Base-by-base conservation (phyloP, 2,113 vertebrate species). In the Pterocles gutturalis region DNA sequence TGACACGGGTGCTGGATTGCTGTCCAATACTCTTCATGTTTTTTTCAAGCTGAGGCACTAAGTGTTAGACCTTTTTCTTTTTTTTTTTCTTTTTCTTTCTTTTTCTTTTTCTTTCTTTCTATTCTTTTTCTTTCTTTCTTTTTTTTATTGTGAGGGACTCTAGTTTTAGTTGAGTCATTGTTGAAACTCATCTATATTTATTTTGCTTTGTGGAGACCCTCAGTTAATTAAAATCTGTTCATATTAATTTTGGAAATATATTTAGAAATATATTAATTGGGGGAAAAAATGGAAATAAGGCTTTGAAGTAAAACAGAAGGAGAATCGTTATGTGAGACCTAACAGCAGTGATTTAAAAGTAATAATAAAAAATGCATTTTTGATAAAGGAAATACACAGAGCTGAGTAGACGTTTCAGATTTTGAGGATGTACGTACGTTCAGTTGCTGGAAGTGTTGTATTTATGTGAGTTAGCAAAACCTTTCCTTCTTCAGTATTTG, bases 221-320 rank as follows among this genome's bases (percentile, higher is more conserved):
- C 81, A 64, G 65, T 83, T 90, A 90, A 73, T 83, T 46, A 93
- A 96, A 94, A 88, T 90, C 57, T 46, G 87, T 84, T 94, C 81
- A 69, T 79, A 88, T 85, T 97, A 61, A 45, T 94, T 82, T 58
- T 90, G 87, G 83, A 93, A 41, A 41, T 41, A 41, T 13, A 85
- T 97, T 96, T 87, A 93, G 33, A 96, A 91, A 86, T 72, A 46
- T 36, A 89, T 96, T 92, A 79, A 70, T 29, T 78, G 55, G 9
- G 31, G 71, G 51, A 77, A 84, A 88, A 88, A 92, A 83, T 87
- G 66, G 49, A 89, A 90, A 26, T 82, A 76, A 89, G 66, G 60
- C 38, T 95, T 84, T 95, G 80, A 95, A 96, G 38, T 75, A 48
- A 73, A 93, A 82, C 57, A 93, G 91, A 87, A 94, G 70, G 36